These are phyloP conservation scores for Petrocephalus zakoni DNA, from an alignment of 2,113 vertebrate genomes.

Conservation along the genomic window DNA sequence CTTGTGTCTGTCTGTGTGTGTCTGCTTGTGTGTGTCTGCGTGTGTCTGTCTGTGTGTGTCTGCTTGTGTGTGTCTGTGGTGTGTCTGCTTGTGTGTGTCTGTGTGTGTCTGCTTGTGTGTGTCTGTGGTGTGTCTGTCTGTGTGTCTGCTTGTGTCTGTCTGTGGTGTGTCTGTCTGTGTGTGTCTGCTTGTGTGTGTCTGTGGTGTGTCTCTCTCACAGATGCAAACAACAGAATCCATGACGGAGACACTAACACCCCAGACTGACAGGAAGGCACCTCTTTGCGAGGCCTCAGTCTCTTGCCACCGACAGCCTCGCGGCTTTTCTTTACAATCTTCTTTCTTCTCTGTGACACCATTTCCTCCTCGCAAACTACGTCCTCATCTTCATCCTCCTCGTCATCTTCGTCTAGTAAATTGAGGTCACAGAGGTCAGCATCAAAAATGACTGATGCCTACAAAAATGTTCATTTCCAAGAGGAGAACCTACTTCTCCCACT, in stretches of 20 bases:
- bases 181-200: neutral
- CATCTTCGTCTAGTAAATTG: slow-evolving; percentile 44
- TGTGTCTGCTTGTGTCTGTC: too few species aligned
- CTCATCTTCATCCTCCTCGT: slow-evolving; percentile 77
- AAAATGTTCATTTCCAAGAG: neutral
- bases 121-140: neutral
- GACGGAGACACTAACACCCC: neutral
- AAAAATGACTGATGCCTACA: neutral
- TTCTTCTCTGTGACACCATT: slow-evolving; percentile 87
- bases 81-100: neutral
- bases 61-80: too few species aligned
- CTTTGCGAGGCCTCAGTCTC: slow-evolving; percentile 83
- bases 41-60: too few species aligned
- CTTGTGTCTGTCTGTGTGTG: too few species aligned
- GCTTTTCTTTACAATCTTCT: slow-evolving; percentile 93
- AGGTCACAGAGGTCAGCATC: neutral
- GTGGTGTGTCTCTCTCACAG: neutral
- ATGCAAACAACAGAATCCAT: neutral
- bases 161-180: neutral
- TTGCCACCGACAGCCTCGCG: slow-evolving; percentile 87
- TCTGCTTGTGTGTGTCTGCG: too few species aligned
- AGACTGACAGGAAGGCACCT: slow-evolving; percentile 58
- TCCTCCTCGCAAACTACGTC: slow-evolving; percentile 83
- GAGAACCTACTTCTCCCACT: neutral
- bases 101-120: too few species aligned